Percentiles rank a stretch among this genome's conserved stretches.
Conservation (phyloP, 2,888 invertebrate species). For the Aricia artaxerxes region DNA sequence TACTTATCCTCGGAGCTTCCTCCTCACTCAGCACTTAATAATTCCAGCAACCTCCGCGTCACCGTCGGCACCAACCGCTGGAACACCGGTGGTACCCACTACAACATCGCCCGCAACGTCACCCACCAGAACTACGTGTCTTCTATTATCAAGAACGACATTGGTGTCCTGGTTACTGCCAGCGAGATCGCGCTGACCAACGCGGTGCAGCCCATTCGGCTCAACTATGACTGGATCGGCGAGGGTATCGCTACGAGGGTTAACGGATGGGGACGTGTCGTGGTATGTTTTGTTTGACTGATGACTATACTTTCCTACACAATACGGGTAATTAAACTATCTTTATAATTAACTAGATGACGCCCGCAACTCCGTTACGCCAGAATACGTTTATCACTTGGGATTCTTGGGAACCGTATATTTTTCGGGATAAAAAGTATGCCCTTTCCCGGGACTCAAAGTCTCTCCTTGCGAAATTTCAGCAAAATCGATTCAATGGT, state of each 20-base stretch:
- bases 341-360: no score
- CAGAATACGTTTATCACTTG: no score
- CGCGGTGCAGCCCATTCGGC: constrained; percentile 35
- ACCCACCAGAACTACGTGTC: constrained; percentile 58
- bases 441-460: no score
- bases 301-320: no score
- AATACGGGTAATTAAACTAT: no score
- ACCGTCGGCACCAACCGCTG: constrained; percentile 58
- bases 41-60: constrained; percentile 51
- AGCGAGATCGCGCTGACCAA: constrained; percentile 37
- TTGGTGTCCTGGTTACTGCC: constrained; percentile 45
- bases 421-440: no score
- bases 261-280: constrained; percentile 49
- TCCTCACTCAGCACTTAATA: constrained; percentile 41
- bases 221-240: constrained; percentile 42
- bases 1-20: constrained; percentile 14
- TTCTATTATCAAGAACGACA: constrained; percentile 48
- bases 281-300: constrained; percentile 40
- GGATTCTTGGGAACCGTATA: no score
- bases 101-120: constrained; percentile 52
- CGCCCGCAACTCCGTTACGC: no score
- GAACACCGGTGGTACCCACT: constrained; percentile 53
- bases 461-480: no score
- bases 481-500: no score
- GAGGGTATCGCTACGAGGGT: constrained; percentile 43